Evolutionary conservation across 2,113 vertebrate genomes (phyloP).

Genomic region (Oplegnathus fasciatus): DNA sequence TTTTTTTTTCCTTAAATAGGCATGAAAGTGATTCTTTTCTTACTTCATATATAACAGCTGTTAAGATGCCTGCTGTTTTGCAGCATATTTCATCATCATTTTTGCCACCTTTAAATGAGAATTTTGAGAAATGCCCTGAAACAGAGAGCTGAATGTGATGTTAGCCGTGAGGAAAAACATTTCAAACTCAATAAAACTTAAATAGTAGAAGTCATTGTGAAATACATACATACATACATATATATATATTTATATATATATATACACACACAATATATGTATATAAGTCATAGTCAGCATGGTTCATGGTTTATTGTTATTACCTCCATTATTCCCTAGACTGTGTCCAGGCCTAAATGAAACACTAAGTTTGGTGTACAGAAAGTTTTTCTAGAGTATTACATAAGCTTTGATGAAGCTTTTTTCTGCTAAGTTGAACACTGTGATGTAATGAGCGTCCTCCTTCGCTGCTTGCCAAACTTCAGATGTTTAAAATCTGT

Average conservation of each 20-base stretch:
- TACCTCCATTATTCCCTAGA: no score
- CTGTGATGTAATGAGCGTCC: neutral
- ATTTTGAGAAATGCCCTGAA: neutral
- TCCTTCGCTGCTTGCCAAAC: constrained; percentile 14
- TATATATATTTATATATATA: no score
- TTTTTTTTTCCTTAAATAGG: neutral
- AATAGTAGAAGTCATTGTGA: neutral
- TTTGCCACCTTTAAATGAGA: neutral
- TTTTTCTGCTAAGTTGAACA: constrained; percentile 1
- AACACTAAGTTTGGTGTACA: neutral
- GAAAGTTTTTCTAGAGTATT: neutral
- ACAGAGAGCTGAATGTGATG: neutral
- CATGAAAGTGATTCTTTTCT: neutral
- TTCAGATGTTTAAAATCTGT: neutral
- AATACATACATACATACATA: no score
- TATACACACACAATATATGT: no score
- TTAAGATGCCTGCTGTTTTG: neutral
- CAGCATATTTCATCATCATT: constrained; percentile 12
- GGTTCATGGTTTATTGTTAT: neutral
- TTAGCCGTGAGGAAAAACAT: neutral
- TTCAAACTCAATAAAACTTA: neutral
- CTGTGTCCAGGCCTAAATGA: neutral
- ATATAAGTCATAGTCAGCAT: neutral
- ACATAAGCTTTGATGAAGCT: neutral
- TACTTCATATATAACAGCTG: neutral